Base-by-base conservation (phyloP, 2,797 vertebrate species). In the Phoxinus dragarum region DNA sequence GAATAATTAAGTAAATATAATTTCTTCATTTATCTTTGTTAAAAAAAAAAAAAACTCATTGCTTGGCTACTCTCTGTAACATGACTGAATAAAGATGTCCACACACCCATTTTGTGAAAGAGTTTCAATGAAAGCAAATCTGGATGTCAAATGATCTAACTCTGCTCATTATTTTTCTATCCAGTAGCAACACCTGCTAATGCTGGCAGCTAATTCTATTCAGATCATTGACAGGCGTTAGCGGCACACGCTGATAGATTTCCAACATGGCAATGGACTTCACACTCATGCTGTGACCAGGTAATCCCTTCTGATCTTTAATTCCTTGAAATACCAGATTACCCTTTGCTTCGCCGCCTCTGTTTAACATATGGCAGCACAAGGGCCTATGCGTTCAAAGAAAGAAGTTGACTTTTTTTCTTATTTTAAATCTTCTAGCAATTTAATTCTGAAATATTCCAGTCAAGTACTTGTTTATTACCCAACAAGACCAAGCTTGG, bases 241-340 rank as follows among this genome's bases (percentile, higher is more conserved):
- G 66, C 34, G 34, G 42, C 44, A 56, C 38, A 27, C 21, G 42
- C 66, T 75, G 12, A 72, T 68, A 40, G 23, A 52, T 84, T 76
- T 68, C 36, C 73, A 80, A 49, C 31, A 67, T 23, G 36, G 69
- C 73, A 36, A 52, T 80, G 34, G 69, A 42, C 40, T 59, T 76
- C 71, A 84, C 61, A 69, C 78, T 76, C 78, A 61, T 8, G 38
- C 64, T 77, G 75, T 71, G 83, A 66, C 52, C 34, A 64, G 73
- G 49, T 86, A 88, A 89, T 87, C 88, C 73, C 72, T 73, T 78
- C 68, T 77, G 86, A 86, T 76, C 88, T 86, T 81, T 89, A 87
- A 89, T 77, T 73, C 81, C 59, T 40, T 72, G 23, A 79, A 86
- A 80, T 84, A 79, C 82, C 72, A 83, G 85, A 64, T 88, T 86